Evolutionary conservation across 2,797 vertebrate species (phyloP), one percentile per base, ranked within the genome.

Genomic region (Sitta carolinensis): DNA sequence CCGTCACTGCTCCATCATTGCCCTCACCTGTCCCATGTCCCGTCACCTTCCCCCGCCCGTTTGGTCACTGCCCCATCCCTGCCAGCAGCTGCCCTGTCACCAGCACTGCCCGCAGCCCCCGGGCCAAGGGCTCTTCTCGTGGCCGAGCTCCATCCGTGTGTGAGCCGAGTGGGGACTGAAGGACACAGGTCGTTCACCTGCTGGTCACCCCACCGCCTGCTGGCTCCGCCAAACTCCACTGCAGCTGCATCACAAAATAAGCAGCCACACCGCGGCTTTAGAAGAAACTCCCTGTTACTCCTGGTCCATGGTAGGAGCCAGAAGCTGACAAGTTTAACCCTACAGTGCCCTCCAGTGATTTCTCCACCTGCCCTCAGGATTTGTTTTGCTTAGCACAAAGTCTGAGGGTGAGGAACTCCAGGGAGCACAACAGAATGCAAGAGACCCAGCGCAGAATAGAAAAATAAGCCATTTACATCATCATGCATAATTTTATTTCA

Each of bases 291-390:
- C 4, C 1, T 17, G 0, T 8, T 72, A 16, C 36, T 61, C 17
- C 30, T 2, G 48, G 36, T 7, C 68, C 13, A 0, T 1, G 4
- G 45, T 13, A 50, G 43, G 5, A 68, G 16, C 3, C 18, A 10
- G 52, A 2, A n/a, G 36, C 26, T 43, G 75, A 4, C 22, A 0
- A 50, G 43, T 18, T 14, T 13, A 40, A 47, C 11, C 5, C 47
- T 7, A 1, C 0, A 0, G 3, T 5, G 32, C 4, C 1, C 38
- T 16, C 26, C 2, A 12, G 17, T 9, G 21, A 12, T 45, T 10
- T 10, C 17, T 45, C 51, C 21, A 21, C 29, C 29, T 16, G 29
- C 26, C 70, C 15, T 10, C 0, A 0, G 16, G 13, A 4, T 18
- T 14, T 17, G 11, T 19, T 54, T 30, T 16, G 20, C 79, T 48